These are phyloP conservation scores for Cyprinodon brontotheroides DNA, from an alignment of 2,113 vertebrate species.

Conservation along the genomic window DNA sequence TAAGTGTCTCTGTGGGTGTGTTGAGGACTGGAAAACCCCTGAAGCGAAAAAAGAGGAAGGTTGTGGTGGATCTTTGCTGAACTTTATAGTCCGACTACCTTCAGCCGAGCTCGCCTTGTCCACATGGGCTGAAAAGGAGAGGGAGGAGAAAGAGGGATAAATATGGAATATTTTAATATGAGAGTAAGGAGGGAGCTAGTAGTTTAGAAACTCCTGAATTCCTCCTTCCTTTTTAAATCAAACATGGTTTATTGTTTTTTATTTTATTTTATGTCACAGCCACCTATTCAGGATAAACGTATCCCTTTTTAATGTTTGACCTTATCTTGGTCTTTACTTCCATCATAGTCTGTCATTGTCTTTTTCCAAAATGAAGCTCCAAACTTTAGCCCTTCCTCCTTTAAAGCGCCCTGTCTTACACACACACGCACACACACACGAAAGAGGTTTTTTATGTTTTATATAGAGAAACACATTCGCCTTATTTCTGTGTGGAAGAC, in stretches of 20 bases:
- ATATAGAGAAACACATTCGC: background rate
- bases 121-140: conserved; percentile 22
- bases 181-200: conserved; percentile 48
- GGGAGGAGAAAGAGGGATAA: conserved; percentile 17
- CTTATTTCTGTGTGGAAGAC: background rate
- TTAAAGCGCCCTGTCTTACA: background rate
- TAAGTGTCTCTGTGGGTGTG: conserved; percentile 8
- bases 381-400: conserved; percentile 32
- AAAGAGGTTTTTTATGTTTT: background rate
- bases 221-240: conserved; percentile 64
- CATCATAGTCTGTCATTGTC: conserved; percentile 33
- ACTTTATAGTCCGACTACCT: conserved; percentile 31
- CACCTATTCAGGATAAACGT: conserved; percentile 28
- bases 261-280: conserved; percentile 33
- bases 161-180: conserved; percentile 72
- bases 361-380: conserved; percentile 31
- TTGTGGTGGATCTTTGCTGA: conserved; percentile 34
- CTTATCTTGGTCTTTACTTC: conserved; percentile 51
- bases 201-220: conserved; percentile 59
- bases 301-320: conserved; percentile 17
- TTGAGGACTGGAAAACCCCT: conserved; percentile 10
- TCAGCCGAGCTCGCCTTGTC: conserved; percentile 13
- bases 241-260: conserved; percentile 42
- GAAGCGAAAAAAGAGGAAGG: conserved; percentile 18
- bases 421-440: background rate